A percentile compares a stretch with the other conserved stretches of the same genome.
phyloP scores from a whole-genome alignment of 2,888 invertebrate species.

The Odontothrips loti region DNA sequence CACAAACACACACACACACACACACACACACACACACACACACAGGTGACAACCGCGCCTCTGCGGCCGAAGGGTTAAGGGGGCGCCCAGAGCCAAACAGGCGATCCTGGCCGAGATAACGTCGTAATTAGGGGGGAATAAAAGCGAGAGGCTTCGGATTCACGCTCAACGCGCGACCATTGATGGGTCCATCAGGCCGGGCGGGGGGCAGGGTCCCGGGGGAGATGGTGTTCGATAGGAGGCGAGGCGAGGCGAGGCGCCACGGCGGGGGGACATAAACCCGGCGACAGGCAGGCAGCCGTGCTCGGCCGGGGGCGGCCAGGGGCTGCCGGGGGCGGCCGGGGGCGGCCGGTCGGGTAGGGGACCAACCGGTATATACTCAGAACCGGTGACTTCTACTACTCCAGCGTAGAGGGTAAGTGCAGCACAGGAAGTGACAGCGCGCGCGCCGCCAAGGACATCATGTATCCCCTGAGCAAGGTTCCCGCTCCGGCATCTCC shows the following conservation, averaged over 20 bases:
- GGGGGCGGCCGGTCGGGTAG: too few relatives aligned
- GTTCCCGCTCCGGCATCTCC: too few relatives aligned
- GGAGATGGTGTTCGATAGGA: neutral
- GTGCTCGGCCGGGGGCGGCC: too few relatives aligned
- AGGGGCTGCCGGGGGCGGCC: too few relatives aligned
- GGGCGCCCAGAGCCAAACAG: neutral
- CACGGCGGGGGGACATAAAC: neutral
- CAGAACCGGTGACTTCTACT: too few relatives aligned
- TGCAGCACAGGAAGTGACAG: too few relatives aligned
- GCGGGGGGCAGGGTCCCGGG: neutral
- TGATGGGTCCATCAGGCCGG: slow-evolving; percentile 6
- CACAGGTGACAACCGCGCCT: neutral
- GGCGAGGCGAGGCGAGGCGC: slow-evolving; percentile 4
- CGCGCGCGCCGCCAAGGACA: too few relatives aligned
- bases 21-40: too few relatives aligned
- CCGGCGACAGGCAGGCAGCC: neutral
- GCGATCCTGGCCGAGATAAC: neutral
- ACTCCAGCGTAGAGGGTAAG: too few relatives aligned
- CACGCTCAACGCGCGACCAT: slow-evolving; percentile 1
- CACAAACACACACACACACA: too few relatives aligned
- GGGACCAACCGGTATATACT: too few relatives aligned
- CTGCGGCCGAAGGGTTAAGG: neutral
- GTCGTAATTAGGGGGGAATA: slow-evolving; percentile 9
- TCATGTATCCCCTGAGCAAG: too few relatives aligned
- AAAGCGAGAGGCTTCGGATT: neutral